These are phyloP conservation scores for honey bee (Apis mellifera) DNA, from an alignment of 1,140 invertebrate species.

Conservation along the genomic window Amel_HAv3.1 CM009946.2:2770001-2770500, in stretches of 20 bases:
- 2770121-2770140: neutral
- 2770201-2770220: neutral
- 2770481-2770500: constrained; percentile 78
- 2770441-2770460: neutral
- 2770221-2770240: too few relatives aligned
- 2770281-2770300: neutral
- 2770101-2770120: neutral
- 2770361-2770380: neutral
- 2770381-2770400: too few relatives aligned
- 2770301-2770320: too few relatives aligned
- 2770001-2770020: neutral
- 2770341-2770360: neutral
- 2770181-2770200: neutral
- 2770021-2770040: neutral
- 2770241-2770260: neutral
- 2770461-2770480: constrained; percentile 18
- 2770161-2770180: neutral
- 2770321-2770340: too few relatives aligned
- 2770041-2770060: constrained; percentile 23
- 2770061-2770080: neutral
- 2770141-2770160: neutral
- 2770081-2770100: neutral
- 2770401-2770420: too few relatives aligned
- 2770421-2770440: neutral
- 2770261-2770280: neutral